Percentiles rank a stretch among this genome's conserved stretches.
phyloP scores from a whole-genome alignment of 2,797 vertebrate genomes.

The Parotocinclus haroldoi region DNA sequence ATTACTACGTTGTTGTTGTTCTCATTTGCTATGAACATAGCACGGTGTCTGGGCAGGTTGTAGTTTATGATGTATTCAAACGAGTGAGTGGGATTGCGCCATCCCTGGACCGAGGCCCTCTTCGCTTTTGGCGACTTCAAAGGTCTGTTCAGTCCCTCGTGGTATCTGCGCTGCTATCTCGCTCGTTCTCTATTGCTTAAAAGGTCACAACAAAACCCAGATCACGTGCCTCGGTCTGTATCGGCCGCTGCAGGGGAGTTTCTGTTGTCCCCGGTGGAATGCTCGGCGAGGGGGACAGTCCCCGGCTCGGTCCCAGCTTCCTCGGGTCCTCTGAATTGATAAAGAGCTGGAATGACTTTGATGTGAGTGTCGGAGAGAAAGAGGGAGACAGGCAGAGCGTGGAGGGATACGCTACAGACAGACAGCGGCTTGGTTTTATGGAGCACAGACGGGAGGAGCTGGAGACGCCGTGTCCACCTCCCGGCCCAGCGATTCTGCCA shows the following conservation, averaged over 20 bases:
- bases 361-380: conserved; percentile 37
- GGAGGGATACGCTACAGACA: conserved; percentile 39
- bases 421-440: conserved; percentile 51
- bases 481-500: conserved; percentile 37
- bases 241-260: conserved; percentile 40
- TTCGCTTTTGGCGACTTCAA: conserved; percentile 44
- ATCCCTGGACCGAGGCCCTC: too few relatives aligned
- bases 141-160: conserved; percentile 35
- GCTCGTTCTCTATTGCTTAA: conserved; percentile 24
- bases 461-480: conserved; percentile 50
- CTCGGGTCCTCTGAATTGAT: conserved; percentile 43
- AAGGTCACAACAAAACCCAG: conserved; percentile 40
- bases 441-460: conserved; percentile 48
- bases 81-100: too few relatives aligned
- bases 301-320: conserved; percentile 37
- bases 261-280: conserved; percentile 34
- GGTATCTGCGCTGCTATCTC: conserved; percentile 44
- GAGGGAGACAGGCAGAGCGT: conserved; percentile 12
- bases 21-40: too few relatives aligned
- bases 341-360: conserved; percentile 44
- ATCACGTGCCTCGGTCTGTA: conserved; percentile 37
- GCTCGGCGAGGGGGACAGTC: conserved; percentile 29
- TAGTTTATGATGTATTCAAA: too few relatives aligned
- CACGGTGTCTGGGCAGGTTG: too few relatives aligned
- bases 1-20: too few relatives aligned